A percentile compares a stretch with the other conserved stretches of the same genome.
Evolutionary conservation across 2,113 vertebrate species (phyloP).

Genomic region (Platysternon megacephalum): DNA sequence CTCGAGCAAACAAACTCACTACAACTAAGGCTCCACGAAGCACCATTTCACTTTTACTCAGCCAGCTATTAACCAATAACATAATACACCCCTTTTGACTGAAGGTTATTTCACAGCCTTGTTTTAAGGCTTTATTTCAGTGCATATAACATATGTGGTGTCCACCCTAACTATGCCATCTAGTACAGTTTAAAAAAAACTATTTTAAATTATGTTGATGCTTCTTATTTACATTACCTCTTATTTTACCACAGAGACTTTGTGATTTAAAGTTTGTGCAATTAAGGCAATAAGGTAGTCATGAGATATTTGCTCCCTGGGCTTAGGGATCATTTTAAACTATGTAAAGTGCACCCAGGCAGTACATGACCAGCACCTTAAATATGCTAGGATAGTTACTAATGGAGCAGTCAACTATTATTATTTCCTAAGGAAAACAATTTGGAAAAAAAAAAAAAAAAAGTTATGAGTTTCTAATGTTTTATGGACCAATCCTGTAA

Average conservation of each 20-base stretch:
- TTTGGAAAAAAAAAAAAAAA: not conserved
- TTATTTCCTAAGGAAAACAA: constrained; percentile 35
- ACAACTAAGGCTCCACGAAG: not conserved
- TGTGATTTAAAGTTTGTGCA: constrained; percentile 22
- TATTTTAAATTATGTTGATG: no score
- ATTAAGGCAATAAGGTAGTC: constrained; percentile 28
- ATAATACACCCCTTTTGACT: not conserved
- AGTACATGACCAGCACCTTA: not conserved
- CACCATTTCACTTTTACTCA: not conserved
- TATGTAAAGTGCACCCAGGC: not conserved
- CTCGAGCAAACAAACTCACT: not conserved
- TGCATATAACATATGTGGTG: not conserved
- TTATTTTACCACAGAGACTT: constrained; percentile 44
- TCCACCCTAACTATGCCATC: not conserved
- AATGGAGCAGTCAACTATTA: not conserved
- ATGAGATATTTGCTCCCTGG: not conserved
- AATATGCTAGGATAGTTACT: not conserved
- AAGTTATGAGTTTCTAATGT: not conserved
- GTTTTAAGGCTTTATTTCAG: constrained; percentile 15
- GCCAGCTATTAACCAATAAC: not conserved
- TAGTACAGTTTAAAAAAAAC: not conserved
- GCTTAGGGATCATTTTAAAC: not conserved
- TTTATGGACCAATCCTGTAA: not conserved
- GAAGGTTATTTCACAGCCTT: not conserved
- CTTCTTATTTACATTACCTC: constrained; percentile 8